Conservation (phyloP, 2,797 vertebrate genomes). For the Rousettus madagascariensis region DNA sequence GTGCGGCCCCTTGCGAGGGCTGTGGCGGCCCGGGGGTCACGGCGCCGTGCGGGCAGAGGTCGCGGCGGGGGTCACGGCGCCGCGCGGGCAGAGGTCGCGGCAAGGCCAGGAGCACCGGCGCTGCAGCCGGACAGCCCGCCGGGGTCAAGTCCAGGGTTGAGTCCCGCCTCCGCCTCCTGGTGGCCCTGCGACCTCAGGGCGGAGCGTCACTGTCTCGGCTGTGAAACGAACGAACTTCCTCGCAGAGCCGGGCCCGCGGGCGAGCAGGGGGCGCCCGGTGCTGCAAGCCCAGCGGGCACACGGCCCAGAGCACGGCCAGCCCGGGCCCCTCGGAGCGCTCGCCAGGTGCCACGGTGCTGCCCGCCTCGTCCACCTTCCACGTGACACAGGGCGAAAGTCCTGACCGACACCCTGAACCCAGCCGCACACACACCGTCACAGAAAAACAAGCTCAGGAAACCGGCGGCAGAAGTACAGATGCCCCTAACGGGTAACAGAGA, state of each 20-base stretch:
- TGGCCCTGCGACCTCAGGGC: not conserved
- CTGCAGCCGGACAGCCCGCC: not conserved
- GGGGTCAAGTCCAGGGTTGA: not conserved
- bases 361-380: not conserved
- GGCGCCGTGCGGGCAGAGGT: not conserved
- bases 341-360: rapidly evolving
- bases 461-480: not conserved
- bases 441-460: no score
- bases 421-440: rapidly evolving
- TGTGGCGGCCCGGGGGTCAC: rapidly evolving
- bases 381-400: rapidly evolving
- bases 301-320: not conserved
- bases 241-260: rapidly evolving
- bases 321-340: no score
- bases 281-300: not conserved
- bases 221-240: not conserved
- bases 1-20: rapidly evolving
- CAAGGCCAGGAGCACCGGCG: not conserved
- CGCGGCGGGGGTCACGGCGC: rapidly evolving
- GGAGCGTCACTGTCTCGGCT: not conserved
- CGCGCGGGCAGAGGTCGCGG: not conserved
- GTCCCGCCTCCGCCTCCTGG: rapidly evolving
- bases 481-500: rapidly evolving
- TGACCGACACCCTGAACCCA: not conserved
- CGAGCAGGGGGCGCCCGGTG: no score